phyloP scores from a whole-genome alignment of 2,797 vertebrate species.

The Strix occidentalis region DNA sequence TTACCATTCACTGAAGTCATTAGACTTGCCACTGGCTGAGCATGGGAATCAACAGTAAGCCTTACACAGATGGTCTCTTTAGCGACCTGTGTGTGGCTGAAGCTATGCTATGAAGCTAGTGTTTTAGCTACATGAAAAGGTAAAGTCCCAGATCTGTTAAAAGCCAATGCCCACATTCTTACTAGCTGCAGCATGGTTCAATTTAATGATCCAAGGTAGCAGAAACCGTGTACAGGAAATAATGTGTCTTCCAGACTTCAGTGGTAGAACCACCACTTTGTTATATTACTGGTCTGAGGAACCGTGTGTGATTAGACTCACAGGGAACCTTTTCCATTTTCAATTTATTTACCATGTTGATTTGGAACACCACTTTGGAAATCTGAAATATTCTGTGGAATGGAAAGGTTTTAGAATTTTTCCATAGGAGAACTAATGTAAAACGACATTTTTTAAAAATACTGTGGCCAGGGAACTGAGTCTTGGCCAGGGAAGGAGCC shows the following conservation, averaged over 20 bases:
- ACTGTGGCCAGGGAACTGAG: background rate
- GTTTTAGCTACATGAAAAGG: background rate
- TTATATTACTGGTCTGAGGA: background rate
- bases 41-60: background rate
- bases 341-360: background rate
- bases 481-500: background rate
- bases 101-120: background rate
- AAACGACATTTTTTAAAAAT: background rate
- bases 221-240: background rate
- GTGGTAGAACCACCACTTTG: background rate
- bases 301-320: background rate
- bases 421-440: background rate
- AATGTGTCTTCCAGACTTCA: background rate
- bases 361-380: background rate
- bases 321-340: background rate
- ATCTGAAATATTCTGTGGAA: background rate
- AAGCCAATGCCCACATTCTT: background rate
- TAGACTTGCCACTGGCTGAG: background rate
- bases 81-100: background rate
- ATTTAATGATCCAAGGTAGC: background rate
- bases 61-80: background rate
- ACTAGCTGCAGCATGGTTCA: background rate
- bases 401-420: background rate
- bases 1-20: background rate
- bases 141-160: background rate